phyloP scores from a whole-genome alignment of 23 tunicate genomes.

The Diplosoma virens region DNA sequence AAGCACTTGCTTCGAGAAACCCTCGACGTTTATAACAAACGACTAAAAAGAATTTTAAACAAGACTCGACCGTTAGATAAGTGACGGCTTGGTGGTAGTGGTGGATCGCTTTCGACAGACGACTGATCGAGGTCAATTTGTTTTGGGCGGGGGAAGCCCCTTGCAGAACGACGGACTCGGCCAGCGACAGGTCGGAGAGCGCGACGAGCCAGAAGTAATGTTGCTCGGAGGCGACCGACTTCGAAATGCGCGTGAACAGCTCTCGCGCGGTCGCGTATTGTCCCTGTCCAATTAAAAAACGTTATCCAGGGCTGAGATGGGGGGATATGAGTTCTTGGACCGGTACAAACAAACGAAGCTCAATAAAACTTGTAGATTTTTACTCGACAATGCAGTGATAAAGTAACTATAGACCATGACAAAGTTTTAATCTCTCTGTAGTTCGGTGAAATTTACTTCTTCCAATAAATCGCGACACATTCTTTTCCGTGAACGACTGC shows the following conservation, averaged over 20 bases:
- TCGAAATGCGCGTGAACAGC: slow-evolving; percentile 32
- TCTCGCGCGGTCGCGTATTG: slow-evolving; percentile 57
- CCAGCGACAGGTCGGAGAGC: slow-evolving; percentile 47
- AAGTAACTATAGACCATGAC: no score
- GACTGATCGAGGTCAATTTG: background rate
- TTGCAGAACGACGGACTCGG: slow-evolving; percentile 35
- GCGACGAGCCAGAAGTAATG: slow-evolving; percentile 89
- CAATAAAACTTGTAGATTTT: no score
- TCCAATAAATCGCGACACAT: no score
- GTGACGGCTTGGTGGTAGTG: slow-evolving; percentile 65
- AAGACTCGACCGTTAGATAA: slow-evolving; percentile 36
- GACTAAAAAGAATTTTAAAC: background rate
- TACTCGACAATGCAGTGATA: no score
- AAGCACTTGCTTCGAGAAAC: no score
- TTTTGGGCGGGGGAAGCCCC: background rate
- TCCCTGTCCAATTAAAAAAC: slow-evolving; percentile 72
- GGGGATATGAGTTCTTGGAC: no score
- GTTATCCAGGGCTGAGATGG: no score
- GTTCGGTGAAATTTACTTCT: no score
- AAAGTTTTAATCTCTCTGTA: no score
- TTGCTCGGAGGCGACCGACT: slow-evolving; percentile 66
- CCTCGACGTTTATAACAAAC: no score
- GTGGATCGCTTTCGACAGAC: slow-evolving; percentile 41
- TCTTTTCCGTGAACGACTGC: no score
- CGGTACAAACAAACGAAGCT: no score